Conservation (phyloP, 1,140 invertebrate genomes). For the Drosophila sulfurigaster region DNA sequence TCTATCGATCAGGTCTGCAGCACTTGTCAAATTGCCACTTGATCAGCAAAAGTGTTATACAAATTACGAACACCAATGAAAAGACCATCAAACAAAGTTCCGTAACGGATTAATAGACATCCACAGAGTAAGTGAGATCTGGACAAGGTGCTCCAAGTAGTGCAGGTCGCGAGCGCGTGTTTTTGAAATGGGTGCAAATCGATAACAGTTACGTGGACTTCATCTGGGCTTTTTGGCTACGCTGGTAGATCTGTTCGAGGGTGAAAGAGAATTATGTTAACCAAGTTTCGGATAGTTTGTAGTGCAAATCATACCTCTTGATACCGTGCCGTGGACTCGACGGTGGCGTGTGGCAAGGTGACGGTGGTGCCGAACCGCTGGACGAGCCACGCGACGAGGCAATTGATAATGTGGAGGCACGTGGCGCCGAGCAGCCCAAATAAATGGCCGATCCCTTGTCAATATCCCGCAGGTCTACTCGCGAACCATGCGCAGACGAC, state of each 20-base stretch:
- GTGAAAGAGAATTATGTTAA: not conserved
- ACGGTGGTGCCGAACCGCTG: conserved; percentile 86
- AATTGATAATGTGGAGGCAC: conserved; percentile 69
- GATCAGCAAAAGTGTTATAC: not conserved
- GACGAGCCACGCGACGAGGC: conserved; percentile 77
- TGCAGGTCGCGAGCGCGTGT: conserved; percentile 45
- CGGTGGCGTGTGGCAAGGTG: conserved; percentile 87
- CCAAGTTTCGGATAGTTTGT: not conserved
- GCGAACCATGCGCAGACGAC: conserved; percentile 88
- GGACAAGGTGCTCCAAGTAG: not conserved
- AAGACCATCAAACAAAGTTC: not conserved
- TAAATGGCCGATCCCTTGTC: conserved; percentile 86
- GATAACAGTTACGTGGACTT: conserved; percentile 37
- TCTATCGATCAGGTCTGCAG: not conserved
- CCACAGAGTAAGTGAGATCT: not conserved
- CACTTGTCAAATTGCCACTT: not conserved
- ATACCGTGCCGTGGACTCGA: conserved; percentile 86
- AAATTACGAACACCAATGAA: not conserved
- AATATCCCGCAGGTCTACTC: conserved; percentile 87
- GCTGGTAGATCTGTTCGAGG: conserved; percentile 64
- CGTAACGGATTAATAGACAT: not conserved
- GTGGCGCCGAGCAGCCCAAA: conserved; percentile 77
- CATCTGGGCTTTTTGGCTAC: conserved; percentile 77
- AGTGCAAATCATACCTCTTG: conserved; percentile 53
- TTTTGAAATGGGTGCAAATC: conserved; percentile 26